Evolutionary conservation across 2,888 invertebrate species (phyloP).

Genomic region (Apamea monoglypha): DNA sequence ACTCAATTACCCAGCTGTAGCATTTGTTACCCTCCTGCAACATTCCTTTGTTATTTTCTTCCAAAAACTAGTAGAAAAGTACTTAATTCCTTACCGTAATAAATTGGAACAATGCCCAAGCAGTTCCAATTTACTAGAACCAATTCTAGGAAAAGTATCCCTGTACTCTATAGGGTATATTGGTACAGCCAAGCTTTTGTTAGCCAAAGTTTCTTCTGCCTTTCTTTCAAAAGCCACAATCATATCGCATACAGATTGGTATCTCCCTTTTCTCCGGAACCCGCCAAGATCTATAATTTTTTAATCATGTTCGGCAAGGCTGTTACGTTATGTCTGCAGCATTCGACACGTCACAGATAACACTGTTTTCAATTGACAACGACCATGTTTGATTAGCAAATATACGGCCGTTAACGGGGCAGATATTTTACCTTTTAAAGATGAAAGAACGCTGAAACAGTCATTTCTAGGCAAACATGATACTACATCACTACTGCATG

Average conservation of each 20-base stretch:
- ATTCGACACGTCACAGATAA: constrained; percentile 66
- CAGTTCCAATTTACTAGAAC: too few species aligned
- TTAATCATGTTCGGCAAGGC: constrained; percentile 45
- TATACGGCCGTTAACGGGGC: neutral
- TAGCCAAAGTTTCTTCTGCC: neutral
- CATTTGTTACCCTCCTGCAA: neutral
- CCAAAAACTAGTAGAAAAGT: neutral
- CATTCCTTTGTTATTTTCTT: neutral
- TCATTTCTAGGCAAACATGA: neutral
- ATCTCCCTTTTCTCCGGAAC: neutral
- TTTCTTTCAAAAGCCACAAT: neutral
- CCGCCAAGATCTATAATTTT: constrained; percentile 32
- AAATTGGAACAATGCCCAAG: too few species aligned
- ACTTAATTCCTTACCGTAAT: too few species aligned
- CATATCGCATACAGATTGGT: neutral
- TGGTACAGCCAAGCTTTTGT: neutral
- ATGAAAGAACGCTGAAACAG: neutral
- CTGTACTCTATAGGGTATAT: neutral
- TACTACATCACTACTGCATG: neutral
- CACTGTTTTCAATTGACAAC: constrained; percentile 67
- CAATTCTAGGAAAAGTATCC: neutral
- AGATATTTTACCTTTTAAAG: neutral
- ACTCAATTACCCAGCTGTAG: neutral
- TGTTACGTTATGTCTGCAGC: constrained; percentile 35
- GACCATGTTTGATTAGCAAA: constrained; percentile 26